Evolutionary conservation across 2,113 vertebrate species (phyloP).

Genomic region (Sterna hirundo): DNA sequence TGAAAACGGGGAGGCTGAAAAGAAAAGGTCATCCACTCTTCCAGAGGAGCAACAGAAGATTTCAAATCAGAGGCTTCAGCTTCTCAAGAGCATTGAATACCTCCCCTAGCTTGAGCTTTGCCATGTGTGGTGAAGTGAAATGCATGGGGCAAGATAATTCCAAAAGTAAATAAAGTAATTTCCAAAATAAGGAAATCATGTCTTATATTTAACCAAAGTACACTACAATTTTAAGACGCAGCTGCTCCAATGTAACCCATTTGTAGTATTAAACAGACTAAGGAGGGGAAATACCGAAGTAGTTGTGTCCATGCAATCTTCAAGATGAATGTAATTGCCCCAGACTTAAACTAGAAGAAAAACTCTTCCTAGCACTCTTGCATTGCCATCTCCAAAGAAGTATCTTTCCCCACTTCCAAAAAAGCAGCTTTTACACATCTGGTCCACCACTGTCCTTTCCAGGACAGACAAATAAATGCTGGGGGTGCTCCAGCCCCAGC

Average conservation of each 20-base stretch:
- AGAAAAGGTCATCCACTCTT: neutral
- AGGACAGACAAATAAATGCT: neutral
- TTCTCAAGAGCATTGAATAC: neutral
- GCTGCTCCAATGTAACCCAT: neutral
- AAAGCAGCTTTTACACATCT: neutral
- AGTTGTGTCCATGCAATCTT: neutral
- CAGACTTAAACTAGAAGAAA: neutral
- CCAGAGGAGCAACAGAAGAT: neutral
- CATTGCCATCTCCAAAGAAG: neutral
- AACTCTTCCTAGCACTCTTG: neutral
- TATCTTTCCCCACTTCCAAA: accelerated
- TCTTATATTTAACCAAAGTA: neutral
- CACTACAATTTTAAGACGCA: neutral
- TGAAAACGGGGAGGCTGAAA: neutral
- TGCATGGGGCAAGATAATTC: neutral
- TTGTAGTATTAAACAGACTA: neutral
- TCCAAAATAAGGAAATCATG: neutral
- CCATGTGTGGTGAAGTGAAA: neutral
- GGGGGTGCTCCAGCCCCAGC: neutral
- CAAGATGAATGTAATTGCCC: neutral
- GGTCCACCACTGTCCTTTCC: neutral
- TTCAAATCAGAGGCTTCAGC: neutral
- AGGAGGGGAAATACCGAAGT: neutral
- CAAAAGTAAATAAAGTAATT: neutral
- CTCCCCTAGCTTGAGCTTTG: neutral